These are phyloP conservation scores for Gavia stellata DNA, from an alignment of 2,113 vertebrate genomes.

Conservation along the genomic window DNA sequence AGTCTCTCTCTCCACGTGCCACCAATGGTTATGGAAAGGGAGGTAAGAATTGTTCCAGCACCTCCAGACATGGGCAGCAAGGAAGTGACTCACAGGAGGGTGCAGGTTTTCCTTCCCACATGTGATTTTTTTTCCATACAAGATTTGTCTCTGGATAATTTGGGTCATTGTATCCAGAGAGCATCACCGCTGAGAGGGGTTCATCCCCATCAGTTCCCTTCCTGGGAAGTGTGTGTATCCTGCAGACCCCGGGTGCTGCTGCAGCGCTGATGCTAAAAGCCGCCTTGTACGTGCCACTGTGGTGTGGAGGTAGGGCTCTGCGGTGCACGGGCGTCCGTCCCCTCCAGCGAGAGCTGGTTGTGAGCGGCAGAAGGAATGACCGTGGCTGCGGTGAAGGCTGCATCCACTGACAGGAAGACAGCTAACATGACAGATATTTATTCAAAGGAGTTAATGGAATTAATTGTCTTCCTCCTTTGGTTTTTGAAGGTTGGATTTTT, in stretches of 20 bases:
- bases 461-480: not conserved
- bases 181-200: not conserved
- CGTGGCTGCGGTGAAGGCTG: fast-evolving
- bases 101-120: fast-evolving
- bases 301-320: conserved; percentile 3
- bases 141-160: not conserved
- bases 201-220: fast-evolving
- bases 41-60: not conserved
- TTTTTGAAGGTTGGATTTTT: not conserved
- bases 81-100: not conserved
- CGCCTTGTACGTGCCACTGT: not conserved
- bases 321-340: fast-evolving
- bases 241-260: not conserved
- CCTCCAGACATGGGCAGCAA: not conserved
- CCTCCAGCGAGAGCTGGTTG: fast-evolving
- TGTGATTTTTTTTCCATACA: not conserved
- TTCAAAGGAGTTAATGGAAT: too few species aligned
- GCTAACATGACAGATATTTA: not conserved
- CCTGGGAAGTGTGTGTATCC: not conserved
- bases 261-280: not conserved
- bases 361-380: not conserved
- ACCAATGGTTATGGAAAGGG: not conserved
- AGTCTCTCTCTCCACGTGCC: not conserved
- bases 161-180: not conserved
- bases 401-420: fast-evolving